Percentiles rank a stretch among this genome's conserved stretches.
Evolutionary conservation across 2,797 vertebrate species (phyloP).

Genomic region (Sebastes diaconus): DNA sequence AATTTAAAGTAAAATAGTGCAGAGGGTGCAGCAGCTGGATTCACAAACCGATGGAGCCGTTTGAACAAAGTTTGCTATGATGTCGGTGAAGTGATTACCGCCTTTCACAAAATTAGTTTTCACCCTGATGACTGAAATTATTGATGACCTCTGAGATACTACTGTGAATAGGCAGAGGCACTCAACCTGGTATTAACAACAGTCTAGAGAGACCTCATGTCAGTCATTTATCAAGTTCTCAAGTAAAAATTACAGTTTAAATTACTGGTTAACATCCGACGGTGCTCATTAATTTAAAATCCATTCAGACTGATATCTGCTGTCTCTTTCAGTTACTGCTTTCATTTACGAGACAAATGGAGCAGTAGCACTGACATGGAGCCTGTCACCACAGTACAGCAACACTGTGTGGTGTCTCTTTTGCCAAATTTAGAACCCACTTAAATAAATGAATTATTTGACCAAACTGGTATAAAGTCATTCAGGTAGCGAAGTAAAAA

Average conservation of each 20-base stretch:
- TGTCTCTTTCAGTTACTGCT: conserved; percentile 46
- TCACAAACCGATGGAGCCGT: background rate
- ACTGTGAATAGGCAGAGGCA: background rate
- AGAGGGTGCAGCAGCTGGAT: background rate
- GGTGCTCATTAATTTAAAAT: conserved; percentile 49
- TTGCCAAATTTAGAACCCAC: background rate
- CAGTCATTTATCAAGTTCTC: conserved; percentile 20
- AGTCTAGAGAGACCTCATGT: background rate
- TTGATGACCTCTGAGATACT: background rate
- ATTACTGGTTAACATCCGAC: conserved; percentile 50
- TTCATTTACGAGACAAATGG: conserved; percentile 14
- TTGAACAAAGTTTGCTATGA: background rate
- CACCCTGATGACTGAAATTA: background rate
- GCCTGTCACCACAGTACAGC: background rate
- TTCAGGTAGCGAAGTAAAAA: background rate
- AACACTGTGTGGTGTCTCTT: background rate
- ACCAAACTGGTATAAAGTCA: background rate
- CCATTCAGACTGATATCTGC: conserved; percentile 35
- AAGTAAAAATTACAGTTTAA: conserved; percentile 23
- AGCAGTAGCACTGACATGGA: background rate
- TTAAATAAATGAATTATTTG: background rate
- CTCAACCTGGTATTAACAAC: background rate
- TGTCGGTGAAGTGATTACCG: background rate
- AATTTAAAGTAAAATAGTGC: background rate
- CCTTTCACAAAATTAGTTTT: background rate